Conservation (phyloP, 2,113 vertebrate genomes). For the Cebus imitator region DNA sequence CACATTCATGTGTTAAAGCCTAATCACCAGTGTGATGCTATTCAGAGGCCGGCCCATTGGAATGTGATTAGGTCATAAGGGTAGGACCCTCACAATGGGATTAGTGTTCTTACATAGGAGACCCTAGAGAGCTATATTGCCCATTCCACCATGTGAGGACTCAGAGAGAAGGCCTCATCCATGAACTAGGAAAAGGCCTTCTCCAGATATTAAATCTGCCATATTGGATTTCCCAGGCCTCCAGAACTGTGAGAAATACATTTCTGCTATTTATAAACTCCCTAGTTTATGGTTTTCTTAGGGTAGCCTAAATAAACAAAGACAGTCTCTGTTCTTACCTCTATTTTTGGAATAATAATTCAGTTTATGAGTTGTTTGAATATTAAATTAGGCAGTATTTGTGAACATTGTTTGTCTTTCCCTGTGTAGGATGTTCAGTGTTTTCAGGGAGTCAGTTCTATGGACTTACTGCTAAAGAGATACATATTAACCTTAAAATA, state of each 20-base stretch:
- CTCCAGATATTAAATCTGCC: no score
- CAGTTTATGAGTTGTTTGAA: background rate
- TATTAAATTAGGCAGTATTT: background rate
- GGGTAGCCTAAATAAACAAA: background rate
- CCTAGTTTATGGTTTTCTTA: background rate
- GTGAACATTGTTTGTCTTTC: background rate
- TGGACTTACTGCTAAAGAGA: background rate
- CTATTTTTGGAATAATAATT: background rate
- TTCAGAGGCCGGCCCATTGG: background rate
- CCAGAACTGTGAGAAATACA: background rate
- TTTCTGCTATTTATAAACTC: background rate
- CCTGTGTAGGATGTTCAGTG: rapidly evolving
- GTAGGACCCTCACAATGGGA: background rate
- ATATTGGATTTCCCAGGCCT: background rate
- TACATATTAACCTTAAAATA: background rate
- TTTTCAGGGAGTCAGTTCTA: background rate
- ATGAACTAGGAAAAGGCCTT: background rate
- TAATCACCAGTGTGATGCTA: background rate
- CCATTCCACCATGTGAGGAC: rapidly evolving
- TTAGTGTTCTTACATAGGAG: background rate
- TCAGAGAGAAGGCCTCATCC: background rate
- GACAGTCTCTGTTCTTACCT: background rate
- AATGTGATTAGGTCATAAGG: background rate
- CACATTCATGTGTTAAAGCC: background rate
- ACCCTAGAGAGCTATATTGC: background rate